Conservation (phyloP, 2,113 vertebrate genomes). For the Cryptotis parvus region DNA sequence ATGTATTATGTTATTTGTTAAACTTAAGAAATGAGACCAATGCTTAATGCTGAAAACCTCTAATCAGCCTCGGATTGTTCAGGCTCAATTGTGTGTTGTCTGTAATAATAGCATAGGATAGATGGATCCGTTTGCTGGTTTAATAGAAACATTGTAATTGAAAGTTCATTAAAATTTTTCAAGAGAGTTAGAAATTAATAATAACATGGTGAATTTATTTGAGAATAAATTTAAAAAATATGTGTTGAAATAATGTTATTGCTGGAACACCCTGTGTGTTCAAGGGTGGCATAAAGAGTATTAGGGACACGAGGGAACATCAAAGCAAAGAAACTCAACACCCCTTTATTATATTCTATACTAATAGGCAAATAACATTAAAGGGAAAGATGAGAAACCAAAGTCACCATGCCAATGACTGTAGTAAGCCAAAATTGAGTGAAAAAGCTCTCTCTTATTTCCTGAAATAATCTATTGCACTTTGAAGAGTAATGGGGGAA, state of each 20-base stretch:
- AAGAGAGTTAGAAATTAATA: slow-evolving; percentile 61
- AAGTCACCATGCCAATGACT: no score
- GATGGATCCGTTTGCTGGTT: slow-evolving; percentile 44
- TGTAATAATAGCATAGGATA: slow-evolving; percentile 34
- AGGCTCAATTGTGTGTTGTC: slow-evolving; percentile 64
- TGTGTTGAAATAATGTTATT: slow-evolving; percentile 40
- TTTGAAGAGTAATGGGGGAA: neutral
- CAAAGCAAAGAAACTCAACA: neutral
- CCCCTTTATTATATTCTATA: slow-evolving; percentile 22
- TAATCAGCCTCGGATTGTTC: slow-evolving; percentile 72
- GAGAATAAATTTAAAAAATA: neutral
- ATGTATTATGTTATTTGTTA: slow-evolving; percentile 75
- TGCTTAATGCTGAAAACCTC: slow-evolving; percentile 70
- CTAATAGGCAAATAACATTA: slow-evolving; percentile 17
- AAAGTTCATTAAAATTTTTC: slow-evolving; percentile 50
- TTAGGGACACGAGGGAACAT: neutral
- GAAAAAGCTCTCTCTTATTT: neutral
- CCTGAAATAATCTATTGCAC: neutral
- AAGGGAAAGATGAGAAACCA: neutral
- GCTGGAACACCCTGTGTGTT: neutral
- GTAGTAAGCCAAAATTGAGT: neutral
- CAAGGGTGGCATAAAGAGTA: neutral
- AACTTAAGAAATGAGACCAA: slow-evolving; percentile 63
- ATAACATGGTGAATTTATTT: slow-evolving; percentile 47
- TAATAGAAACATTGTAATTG: slow-evolving; percentile 47